A percentile compares a stretch with the other conserved stretches of the same genome.
These are phyloP conservation scores for Danio jaintianensis DNA, from an alignment of 2,797 vertebrate species.

Conservation along the genomic window DNA sequence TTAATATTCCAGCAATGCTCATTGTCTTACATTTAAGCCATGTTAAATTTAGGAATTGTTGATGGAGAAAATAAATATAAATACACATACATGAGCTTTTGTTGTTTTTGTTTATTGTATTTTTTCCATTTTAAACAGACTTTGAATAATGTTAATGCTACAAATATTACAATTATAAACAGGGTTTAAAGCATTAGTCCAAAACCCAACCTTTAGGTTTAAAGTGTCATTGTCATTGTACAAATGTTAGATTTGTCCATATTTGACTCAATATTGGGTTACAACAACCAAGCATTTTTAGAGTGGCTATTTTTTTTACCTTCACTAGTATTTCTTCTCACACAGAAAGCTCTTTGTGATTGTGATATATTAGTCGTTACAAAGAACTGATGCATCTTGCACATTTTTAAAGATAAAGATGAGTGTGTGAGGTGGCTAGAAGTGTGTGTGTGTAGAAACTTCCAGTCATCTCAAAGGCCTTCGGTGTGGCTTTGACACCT, in stretches of 20 bases:
- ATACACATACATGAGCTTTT: neutral
- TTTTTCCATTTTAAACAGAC: neutral
- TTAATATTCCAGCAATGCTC: neutral
- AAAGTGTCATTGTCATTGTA: no score
- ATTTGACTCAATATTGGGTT: no score
- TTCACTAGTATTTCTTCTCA: no score
- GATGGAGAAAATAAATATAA: neutral
- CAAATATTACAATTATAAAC: no score
- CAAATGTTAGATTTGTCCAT: no score
- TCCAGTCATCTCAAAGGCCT: slow-evolving; percentile 37
- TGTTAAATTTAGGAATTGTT: neutral
- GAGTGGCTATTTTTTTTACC: no score
- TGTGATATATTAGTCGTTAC: neutral
- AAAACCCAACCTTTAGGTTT: no score
- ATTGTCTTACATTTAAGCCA: neutral
- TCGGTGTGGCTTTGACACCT: slow-evolving; percentile 57
- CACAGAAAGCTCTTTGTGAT: no score
- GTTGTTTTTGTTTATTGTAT: no score
- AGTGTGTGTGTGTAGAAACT: neutral
- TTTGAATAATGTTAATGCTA: no score
- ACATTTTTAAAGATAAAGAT: slow-evolving; percentile 1
- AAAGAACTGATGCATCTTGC: neutral
- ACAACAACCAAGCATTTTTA: no score
- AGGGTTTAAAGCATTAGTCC: no score
- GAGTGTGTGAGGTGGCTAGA: neutral